phyloP scores from a whole-genome alignment of 2,888 invertebrate species.

The Caenorhabditis wallacei region DNA sequence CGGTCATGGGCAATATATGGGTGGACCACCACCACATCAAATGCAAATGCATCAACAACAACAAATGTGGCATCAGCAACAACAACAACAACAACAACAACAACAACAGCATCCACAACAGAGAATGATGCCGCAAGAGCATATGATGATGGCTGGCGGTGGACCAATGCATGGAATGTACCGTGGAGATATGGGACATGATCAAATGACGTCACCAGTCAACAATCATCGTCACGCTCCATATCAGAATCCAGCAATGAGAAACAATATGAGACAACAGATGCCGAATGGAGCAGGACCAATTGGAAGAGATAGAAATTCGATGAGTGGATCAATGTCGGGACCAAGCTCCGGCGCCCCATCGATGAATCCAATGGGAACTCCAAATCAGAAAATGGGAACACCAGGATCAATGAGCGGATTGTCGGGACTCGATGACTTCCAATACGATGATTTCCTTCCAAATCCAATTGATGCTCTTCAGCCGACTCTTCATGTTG shows the following conservation, averaged over 20 bases:
- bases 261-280: slow-evolving; percentile 53
- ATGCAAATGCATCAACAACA: slow-evolving; percentile 53
- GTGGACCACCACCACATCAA: slow-evolving; percentile 50
- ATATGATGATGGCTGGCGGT: slow-evolving; percentile 66
- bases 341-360: slow-evolving; percentile 25
- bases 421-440: slow-evolving; percentile 54
- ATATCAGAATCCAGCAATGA: slow-evolving; percentile 60
- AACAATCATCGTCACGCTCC: slow-evolving; percentile 59
- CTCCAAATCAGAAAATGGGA: slow-evolving; percentile 43
- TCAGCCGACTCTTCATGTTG: slow-evolving; percentile 28
- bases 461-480: slow-evolving; percentile 74
- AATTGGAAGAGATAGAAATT: slow-evolving; percentile 51
- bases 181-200: slow-evolving; percentile 56
- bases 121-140: slow-evolving; percentile 54
- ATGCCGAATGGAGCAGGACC: slow-evolving; percentile 44
- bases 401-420: slow-evolving; percentile 36
- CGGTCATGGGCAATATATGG: slow-evolving; percentile 46
- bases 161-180: slow-evolving; percentile 66
- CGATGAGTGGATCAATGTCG: slow-evolving; percentile 60
- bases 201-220: slow-evolving; percentile 60
- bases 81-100: slow-evolving; percentile 56
- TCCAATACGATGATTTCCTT: slow-evolving; percentile 71
- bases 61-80: slow-evolving; percentile 58
- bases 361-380: slow-evolving; percentile 57
- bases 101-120: slow-evolving; percentile 45